Evolutionary conservation across 2,113 vertebrate genomes (phyloP).

Genomic region (Aegotheles bennettii): DNA sequence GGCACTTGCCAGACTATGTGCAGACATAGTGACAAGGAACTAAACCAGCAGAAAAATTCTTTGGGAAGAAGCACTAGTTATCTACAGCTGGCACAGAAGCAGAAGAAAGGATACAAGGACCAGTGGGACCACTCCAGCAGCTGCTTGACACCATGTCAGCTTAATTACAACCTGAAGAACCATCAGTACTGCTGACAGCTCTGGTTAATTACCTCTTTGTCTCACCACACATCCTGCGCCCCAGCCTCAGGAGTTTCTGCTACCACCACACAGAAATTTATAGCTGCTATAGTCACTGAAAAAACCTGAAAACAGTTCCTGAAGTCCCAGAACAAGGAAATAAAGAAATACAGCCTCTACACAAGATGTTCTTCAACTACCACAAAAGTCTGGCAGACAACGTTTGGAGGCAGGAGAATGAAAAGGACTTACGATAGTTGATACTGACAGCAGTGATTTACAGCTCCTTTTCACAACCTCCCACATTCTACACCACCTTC

Average conservation of each 20-base stretch:
- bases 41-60: not conserved
- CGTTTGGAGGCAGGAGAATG: not conserved
- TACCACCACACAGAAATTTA: not conserved
- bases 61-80: not conserved
- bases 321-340: not conserved
- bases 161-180: not conserved
- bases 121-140: not conserved
- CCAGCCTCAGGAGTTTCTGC: not conserved
- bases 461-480: not conserved
- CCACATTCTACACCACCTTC: not conserved
- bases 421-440: not conserved
- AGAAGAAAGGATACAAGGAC: not conserved
- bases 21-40: not conserved
- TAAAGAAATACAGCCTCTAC: not conserved
- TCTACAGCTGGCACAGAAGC: not conserved
- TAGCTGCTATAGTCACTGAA: not conserved
- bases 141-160: not conserved
- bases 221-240: not conserved
- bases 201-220: not conserved
- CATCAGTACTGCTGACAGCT: not conserved
- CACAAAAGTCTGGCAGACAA: not conserved
- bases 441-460: not conserved
- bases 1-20: rapidly evolving
- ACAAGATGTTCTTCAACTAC: not conserved
- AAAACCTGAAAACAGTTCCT: not conserved